Evolutionary conservation across 92 coral and sea anemone species (phyloP), one percentile per base, ranked within the genome.

Genomic region (Siderastrea siderea): DNA sequence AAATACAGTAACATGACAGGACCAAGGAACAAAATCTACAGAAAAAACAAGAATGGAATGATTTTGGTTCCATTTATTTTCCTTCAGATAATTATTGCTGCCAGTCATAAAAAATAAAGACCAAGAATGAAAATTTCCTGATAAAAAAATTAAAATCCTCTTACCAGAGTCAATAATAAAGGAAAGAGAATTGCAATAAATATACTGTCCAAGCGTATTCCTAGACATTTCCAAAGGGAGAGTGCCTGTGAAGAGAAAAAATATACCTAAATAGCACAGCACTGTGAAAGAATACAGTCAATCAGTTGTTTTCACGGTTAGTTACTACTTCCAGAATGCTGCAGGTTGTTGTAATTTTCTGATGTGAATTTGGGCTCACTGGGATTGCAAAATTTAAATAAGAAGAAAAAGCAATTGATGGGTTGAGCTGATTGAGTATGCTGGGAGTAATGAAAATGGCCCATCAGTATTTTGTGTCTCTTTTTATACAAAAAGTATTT

Each of bases 1-100:
- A 94, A 45, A 75, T 88, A 92, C 86, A 94, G 67, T 73, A 97
- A 79, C 16, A 89, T 81, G 64, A 94, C 63, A 57, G 99, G 99
- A 53, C 99, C 99, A 58, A 92, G 77, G 89, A 98, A 98, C 73
- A 98, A 88, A 64, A 92, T 78, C 99, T 97, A 72, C 68, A 90
- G 44, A 75, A 60, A 55, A 57, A 47, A 14, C 48, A 15, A n/a
- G 5, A 64, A 9, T 53, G 2, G 10, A 6, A 49, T 61, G 17
- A 82, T 4, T 49, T 10, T 48, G 47, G 13, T 9, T 53, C 38
- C 2, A 54, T n/a, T 8, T 19, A 55, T 8, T 55, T 55, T 14
- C 8, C 2, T 4, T 55, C 12, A 14, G 61, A 55, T 55, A 55
- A 55, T 55, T 14, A 14, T 14, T 13, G 66, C 16, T 19, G 45